phyloP scores from a whole-genome alignment of 2,113 vertebrate genomes.

The Limnothrissa miodon region DNA sequence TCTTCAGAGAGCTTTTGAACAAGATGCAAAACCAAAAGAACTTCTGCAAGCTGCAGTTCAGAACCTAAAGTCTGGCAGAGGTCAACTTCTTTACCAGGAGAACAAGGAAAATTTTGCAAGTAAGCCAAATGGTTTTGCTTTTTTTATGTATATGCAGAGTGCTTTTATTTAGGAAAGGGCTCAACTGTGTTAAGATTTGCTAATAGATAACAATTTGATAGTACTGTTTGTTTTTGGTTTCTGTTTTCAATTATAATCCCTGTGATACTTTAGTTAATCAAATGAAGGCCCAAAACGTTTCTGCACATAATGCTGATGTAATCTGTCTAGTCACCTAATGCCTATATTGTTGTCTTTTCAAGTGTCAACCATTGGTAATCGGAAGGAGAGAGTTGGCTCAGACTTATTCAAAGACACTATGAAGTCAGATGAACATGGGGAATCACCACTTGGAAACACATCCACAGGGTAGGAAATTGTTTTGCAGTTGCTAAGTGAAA shows the following conservation, averaged over 20 bases:
- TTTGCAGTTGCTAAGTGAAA: not conserved
- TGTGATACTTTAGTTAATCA: not conserved
- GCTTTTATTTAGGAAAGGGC: no score
- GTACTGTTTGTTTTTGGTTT: no score
- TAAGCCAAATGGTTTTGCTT: no score
- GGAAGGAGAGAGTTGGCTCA: slow-evolving; percentile 45
- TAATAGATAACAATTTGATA: no score
- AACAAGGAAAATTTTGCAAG: slow-evolving; percentile 84
- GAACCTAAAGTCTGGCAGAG: slow-evolving; percentile 76
- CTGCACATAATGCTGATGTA: not conserved
- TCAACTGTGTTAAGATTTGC: no score
- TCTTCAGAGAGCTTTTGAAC: slow-evolving; percentile 84
- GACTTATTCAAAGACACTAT: slow-evolving; percentile 50
- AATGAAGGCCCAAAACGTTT: not conserved
- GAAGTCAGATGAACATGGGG: slow-evolving; percentile 63
- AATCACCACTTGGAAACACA: slow-evolving; percentile 63
- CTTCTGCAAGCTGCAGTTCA: slow-evolving; percentile 78
- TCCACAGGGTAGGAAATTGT: slow-evolving; percentile 59
- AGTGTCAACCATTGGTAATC: slow-evolving; percentile 42
- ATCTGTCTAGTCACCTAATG: not conserved
- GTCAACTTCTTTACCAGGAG: slow-evolving; percentile 68
- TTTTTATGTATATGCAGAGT: no score
- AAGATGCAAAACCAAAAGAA: slow-evolving; percentile 79
- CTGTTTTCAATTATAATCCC: no score
- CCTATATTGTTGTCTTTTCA: slow-evolving; percentile 5